Evolutionary conservation across 2,113 vertebrate genomes (phyloP).

Genomic region (Cyanoderma ruficeps): DNA sequence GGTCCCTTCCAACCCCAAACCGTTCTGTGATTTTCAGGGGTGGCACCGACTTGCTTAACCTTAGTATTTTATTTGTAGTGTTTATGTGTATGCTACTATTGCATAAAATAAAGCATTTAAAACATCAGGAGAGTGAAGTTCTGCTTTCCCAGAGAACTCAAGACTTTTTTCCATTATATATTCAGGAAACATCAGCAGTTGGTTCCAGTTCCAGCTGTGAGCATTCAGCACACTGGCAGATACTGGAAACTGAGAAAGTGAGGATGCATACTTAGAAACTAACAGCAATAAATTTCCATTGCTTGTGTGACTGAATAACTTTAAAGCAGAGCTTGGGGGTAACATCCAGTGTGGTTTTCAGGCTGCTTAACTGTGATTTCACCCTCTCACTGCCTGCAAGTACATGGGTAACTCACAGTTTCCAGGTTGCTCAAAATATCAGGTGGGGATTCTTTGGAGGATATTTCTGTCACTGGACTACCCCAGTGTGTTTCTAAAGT

Average conservation of each 20-base stretch:
- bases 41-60: not conserved
- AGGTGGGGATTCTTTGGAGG: not conserved
- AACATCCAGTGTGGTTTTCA: not conserved
- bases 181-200: not conserved
- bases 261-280: not conserved
- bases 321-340: not conserved
- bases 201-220: conserved; percentile 11
- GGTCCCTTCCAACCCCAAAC: not conserved
- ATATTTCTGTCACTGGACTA: not conserved
- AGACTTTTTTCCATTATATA: not conserved
- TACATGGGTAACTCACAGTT: not conserved
- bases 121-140: not conserved
- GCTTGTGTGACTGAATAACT: not conserved
- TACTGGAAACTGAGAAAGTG: not conserved
- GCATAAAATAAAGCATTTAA: not conserved
- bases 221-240: not conserved
- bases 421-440: not conserved
- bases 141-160: not conserved
- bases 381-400: not conserved
- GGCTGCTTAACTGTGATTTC: not conserved
- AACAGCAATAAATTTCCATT: not conserved
- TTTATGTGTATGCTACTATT: not conserved
- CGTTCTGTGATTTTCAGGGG: not conserved
- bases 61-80: not conserved
- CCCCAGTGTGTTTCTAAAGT: not conserved